Conservation (phyloP, 2,113 vertebrate genomes). For the Speoplatyrhinus poulsoni region DNA sequence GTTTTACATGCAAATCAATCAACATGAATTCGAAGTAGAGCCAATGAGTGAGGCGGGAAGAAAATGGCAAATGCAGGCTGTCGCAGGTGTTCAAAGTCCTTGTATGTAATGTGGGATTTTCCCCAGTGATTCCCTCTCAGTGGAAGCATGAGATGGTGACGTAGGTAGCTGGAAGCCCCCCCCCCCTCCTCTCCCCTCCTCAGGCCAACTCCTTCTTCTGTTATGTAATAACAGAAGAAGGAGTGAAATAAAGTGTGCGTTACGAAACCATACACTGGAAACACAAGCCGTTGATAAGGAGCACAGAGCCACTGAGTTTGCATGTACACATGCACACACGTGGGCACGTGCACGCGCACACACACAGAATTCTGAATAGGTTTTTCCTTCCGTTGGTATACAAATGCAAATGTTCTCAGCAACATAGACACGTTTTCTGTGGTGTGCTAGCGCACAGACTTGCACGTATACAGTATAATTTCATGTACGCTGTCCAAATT, state of each 20-base stretch:
- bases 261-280: constrained; percentile 74
- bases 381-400: constrained; percentile 18
- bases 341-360: not conserved
- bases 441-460: constrained; percentile 16
- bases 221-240: constrained; percentile 62
- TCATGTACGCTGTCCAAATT: not conserved
- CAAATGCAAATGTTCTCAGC: constrained; percentile 15
- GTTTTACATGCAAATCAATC: too few relatives aligned
- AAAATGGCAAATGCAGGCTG: not conserved
- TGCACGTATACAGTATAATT: not conserved
- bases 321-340: constrained; percentile 25
- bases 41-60: not conserved
- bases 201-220: constrained; percentile 44
- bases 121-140: constrained; percentile 54
- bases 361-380: constrained; percentile 30
- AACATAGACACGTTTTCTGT: constrained; percentile 5
- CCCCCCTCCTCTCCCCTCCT: constrained; percentile 15
- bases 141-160: constrained; percentile 43
- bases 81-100: constrained; percentile 17
- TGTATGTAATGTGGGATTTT: constrained; percentile 23
- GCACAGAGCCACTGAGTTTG: constrained; percentile 18
- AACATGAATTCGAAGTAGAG: constrained; percentile 25
- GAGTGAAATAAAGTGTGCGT: constrained; percentile 31
- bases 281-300: constrained; percentile 53
- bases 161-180: constrained; percentile 46